A percentile compares a stretch with the other conserved stretches of the same genome.
phyloP scores from a whole-genome alignment of 2,797 vertebrate species.

The Myoxocephalus aenaeus region DNA sequence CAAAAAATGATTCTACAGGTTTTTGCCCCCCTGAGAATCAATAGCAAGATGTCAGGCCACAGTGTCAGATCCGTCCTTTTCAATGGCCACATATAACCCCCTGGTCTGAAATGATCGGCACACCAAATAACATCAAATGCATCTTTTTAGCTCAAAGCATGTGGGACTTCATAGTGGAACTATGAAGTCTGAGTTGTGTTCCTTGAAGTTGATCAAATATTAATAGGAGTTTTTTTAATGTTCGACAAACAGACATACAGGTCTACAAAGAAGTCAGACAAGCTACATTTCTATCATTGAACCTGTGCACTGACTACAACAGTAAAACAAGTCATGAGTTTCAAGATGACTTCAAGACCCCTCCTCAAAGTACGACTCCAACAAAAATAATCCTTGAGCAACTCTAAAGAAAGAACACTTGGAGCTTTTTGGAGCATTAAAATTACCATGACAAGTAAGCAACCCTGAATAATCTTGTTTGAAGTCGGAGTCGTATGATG shows the following conservation, averaged over 20 bases:
- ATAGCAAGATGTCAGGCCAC: slow-evolving; percentile 10
- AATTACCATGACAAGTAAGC: slow-evolving; percentile 52
- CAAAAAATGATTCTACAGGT: slow-evolving; percentile 18
- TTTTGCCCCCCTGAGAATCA: slow-evolving; percentile 22
- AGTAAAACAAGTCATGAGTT: slow-evolving; percentile 26
- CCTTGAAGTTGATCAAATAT: slow-evolving; percentile 13
- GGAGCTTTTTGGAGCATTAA: slow-evolving; percentile 13
- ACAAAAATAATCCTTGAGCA: slow-evolving; percentile 50
- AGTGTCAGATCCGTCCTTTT: slow-evolving; percentile 32
- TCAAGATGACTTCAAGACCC: slow-evolving; percentile 53
- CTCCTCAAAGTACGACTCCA: slow-evolving; percentile 38
- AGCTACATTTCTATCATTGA: slow-evolving; percentile 11
- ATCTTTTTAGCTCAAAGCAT: slow-evolving; percentile 17
- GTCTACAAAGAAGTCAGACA: slow-evolving; percentile 30
- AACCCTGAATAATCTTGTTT: slow-evolving; percentile 56
- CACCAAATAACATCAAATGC: not conserved
- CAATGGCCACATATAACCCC: slow-evolving; percentile 22
- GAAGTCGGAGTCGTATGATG: slow-evolving; percentile 50
- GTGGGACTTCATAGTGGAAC: no score
- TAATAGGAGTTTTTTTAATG: slow-evolving; percentile 26
- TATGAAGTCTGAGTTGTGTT: slow-evolving; percentile 1
- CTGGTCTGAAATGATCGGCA: slow-evolving; percentile 20
- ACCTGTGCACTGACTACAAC: slow-evolving; percentile 20
- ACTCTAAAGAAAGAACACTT: slow-evolving; percentile 51
- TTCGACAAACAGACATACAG: slow-evolving; percentile 21